Percentiles rank a stretch among this genome's conserved stretches.
Conservation (phyloP, 2,113 vertebrate genomes). For the Chamaea fasciata region DNA sequence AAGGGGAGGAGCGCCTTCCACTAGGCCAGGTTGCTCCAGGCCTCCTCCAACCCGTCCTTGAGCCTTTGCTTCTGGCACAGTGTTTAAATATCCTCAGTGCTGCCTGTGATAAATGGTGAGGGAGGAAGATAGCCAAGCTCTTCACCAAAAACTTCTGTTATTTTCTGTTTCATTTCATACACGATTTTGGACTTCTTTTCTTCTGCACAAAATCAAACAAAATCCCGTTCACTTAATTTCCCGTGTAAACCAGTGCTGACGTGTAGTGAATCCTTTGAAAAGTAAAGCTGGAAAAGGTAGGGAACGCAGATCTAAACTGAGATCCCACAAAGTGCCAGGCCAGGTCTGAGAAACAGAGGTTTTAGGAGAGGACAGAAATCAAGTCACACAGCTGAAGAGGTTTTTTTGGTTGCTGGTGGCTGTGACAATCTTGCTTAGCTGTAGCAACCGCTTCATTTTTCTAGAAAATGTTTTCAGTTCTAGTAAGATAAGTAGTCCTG, state of each 20-base stretch:
- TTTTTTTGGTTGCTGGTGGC: not conserved
- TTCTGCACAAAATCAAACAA: not conserved
- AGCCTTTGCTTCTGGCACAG: not conserved
- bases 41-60: rapidly evolving
- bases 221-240: rapidly evolving
- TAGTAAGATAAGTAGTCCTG: not conserved
- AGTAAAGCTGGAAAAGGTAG: not conserved
- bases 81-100: not conserved
- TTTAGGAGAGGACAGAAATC: not conserved
- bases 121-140: not conserved
- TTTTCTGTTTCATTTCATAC: not conserved
- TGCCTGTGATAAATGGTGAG: not conserved
- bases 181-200: rapidly evolving
- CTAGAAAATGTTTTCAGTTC: not conserved
- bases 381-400: not conserved
- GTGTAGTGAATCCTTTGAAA: not conserved
- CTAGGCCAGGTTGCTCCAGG: not conserved
- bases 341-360: not conserved
- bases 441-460: not conserved
- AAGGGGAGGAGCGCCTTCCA: rapidly evolving
- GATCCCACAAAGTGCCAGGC: rapidly evolving
- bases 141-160: not conserved
- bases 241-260: not conserved
- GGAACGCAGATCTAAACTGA: not conserved
- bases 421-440: not conserved